Base-by-base conservation (phyloP, 2,113 vertebrate species). In the Sinocyclocheilus maitianheensis region DNA sequence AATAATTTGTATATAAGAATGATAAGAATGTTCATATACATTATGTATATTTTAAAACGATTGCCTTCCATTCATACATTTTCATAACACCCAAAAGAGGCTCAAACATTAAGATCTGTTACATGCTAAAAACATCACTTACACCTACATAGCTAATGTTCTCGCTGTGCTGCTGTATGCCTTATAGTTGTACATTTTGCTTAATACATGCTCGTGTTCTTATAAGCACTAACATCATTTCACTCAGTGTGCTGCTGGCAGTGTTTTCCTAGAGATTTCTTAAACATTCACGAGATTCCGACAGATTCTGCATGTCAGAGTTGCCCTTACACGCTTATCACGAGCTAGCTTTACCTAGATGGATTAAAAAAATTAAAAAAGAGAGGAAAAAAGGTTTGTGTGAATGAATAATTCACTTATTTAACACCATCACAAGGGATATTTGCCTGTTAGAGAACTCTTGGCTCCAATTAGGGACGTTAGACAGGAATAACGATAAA, bases 221-320 rank as follows among this genome's bases (percentile, higher is more conserved):
- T 48, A n/a, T 65, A 77, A 60, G 78, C 53, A 85, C 53, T 71
- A 71, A 53, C 62, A 20, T 74, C 7, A 30, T 37, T 69, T 87
- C 46, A 60, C 62, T 51, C 81, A 43, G 48, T 58, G 76, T 30
- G 30, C 4, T 51, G 30, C 2, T 51, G 53, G 16, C 81, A 55
- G 55, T 55, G 26, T 48, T 16, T 84, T 46, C 43, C 67, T 4
- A 58, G 53, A 12, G 79, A 76, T 5, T 53, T n/a, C 14, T 88
- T 58, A 91, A 86, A 84, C 14, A 88, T 86, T 78, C 26, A 88
- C 55, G 40, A 89, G 83, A 22, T 30, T 51, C n/a, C 20, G 7
- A 55, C 81, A 14, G 63, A 53, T 77, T 85, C 58, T 34, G 62
- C 51, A 8, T 87, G 22, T 77, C 58, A 79, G 83, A 37, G 76